phyloP scores from a whole-genome alignment of 2,797 vertebrate genomes.

The Luscinia megarhynchos region DNA sequence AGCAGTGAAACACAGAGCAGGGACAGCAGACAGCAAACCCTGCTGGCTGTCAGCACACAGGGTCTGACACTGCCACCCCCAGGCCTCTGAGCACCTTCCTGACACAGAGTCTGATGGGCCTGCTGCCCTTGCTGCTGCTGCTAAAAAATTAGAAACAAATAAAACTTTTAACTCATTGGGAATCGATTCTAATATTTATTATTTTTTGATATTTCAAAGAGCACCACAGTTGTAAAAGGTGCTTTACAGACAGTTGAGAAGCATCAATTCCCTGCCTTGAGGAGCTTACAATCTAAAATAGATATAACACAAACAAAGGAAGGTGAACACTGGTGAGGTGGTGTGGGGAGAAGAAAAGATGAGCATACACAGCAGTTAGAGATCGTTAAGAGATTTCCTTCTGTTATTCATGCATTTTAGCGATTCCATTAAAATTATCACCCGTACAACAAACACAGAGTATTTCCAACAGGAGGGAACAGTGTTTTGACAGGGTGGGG shows the following conservation, averaged over 20 bases:
- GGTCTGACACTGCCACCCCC: slow-evolving; percentile 37
- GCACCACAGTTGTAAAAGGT: slow-evolving; percentile 60
- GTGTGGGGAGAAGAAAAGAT: slow-evolving; percentile 44
- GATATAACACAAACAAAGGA: slow-evolving; percentile 58
- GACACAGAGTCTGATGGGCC: not conserved
- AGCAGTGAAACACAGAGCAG: slow-evolving; percentile 19
- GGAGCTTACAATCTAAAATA: slow-evolving; percentile 71
- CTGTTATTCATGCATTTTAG: slow-evolving; percentile 46
- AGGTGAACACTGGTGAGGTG: slow-evolving; percentile 52
- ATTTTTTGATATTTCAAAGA: slow-evolving; percentile 62
- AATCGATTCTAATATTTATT: slow-evolving; percentile 65
- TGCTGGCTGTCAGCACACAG: slow-evolving; percentile 2
- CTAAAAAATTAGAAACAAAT: slow-evolving; percentile 58
- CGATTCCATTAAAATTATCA: slow-evolving; percentile 1
- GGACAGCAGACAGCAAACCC: slow-evolving; percentile 51
- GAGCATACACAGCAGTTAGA: slow-evolving; percentile 43
- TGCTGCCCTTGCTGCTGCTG: slow-evolving; percentile 35
- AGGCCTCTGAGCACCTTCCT: slow-evolving; percentile 38
- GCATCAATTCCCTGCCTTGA: slow-evolving; percentile 64
- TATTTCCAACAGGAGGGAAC: slow-evolving; percentile 6
- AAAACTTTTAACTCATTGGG: slow-evolving; percentile 65
- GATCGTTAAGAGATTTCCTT: slow-evolving; percentile 16
- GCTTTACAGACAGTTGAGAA: slow-evolving; percentile 69
- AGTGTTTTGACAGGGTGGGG: not conserved
- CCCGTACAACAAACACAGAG: slow-evolving; percentile 23